Conservation (phyloP, 2,888 invertebrate species). For the Eurytoma adleriae region DNA sequence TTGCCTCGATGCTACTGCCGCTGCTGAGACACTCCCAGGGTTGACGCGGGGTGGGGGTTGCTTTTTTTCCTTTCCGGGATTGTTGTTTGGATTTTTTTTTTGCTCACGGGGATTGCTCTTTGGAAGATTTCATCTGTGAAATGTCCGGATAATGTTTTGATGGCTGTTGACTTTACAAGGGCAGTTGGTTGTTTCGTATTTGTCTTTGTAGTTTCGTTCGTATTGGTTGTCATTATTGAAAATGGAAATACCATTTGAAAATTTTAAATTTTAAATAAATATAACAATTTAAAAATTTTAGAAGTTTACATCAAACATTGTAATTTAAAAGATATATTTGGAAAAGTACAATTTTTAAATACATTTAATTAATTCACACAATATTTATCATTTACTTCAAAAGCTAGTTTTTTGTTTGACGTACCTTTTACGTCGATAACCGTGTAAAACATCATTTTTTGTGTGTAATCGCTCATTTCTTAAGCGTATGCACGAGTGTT, state of each 20-base stretch:
- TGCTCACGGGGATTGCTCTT: not conserved
- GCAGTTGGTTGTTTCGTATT: too few relatives aligned
- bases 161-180: not conserved
- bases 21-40: not conserved
- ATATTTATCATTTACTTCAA: not conserved
- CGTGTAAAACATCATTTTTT: conserved; percentile 33
- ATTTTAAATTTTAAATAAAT: too few relatives aligned
- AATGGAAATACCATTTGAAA: too few relatives aligned
- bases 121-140: not conserved
- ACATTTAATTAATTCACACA: not conserved
- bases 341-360: too few relatives aligned
- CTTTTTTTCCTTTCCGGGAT: not conserved
- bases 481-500: conserved; percentile 28
- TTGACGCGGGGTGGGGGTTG: not conserved
- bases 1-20: conserved; percentile 23
- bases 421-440: conserved; percentile 24
- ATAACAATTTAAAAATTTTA: too few relatives aligned
- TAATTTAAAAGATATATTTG: too few relatives aligned
- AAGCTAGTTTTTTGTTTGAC: conserved; percentile 39
- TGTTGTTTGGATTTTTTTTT: not conserved
- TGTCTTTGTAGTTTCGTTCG: too few relatives aligned
- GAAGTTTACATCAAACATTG: too few relatives aligned
- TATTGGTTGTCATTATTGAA: too few relatives aligned
- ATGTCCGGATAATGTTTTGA: not conserved
- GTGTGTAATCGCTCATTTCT: conserved; percentile 52